Conservation (phyloP, 1,140 invertebrate genomes). For the Solenopsis fugax region DNA sequence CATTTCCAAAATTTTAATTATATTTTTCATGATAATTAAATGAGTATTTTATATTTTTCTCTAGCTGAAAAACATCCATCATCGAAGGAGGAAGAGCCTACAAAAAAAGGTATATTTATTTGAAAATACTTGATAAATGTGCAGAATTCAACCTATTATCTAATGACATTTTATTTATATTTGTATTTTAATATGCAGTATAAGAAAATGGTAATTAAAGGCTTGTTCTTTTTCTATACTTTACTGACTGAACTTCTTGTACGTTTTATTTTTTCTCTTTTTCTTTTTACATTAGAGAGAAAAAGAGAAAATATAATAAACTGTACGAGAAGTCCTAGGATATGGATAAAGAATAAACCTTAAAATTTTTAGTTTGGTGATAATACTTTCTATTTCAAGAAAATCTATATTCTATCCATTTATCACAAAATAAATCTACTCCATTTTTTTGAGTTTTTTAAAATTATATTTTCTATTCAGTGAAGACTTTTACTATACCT, state of each 20-base stretch:
- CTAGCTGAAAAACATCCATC: background rate
- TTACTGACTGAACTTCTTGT: too few relatives aligned
- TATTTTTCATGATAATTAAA: slow-evolving; percentile 9
- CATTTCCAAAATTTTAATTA: background rate
- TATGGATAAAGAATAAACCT: too few relatives aligned
- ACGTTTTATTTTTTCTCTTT: too few relatives aligned
- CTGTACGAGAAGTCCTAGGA: too few relatives aligned
- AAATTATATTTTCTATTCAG: slow-evolving; percentile 51
- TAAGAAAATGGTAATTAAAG: background rate
- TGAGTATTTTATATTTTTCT: slow-evolving; percentile 24
- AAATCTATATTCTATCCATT: background rate
- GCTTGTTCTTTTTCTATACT: too few relatives aligned
- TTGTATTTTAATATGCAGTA: background rate
- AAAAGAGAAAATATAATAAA: too few relatives aligned
- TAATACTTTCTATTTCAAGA: background rate
- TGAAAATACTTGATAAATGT: background rate
- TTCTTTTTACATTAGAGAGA: too few relatives aligned
- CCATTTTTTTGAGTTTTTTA: slow-evolving; percentile 1
- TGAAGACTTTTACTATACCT: slow-evolving; percentile 66
- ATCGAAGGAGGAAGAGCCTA: background rate
- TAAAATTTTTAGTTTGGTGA: background rate
- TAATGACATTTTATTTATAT: background rate
- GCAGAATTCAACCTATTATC: background rate
- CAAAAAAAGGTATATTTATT: slow-evolving; percentile 39
- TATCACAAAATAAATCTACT: background rate